These are phyloP conservation scores for Serilophus lunatus DNA, from an alignment of 2,113 vertebrate species.

Conservation along the genomic window DNA sequence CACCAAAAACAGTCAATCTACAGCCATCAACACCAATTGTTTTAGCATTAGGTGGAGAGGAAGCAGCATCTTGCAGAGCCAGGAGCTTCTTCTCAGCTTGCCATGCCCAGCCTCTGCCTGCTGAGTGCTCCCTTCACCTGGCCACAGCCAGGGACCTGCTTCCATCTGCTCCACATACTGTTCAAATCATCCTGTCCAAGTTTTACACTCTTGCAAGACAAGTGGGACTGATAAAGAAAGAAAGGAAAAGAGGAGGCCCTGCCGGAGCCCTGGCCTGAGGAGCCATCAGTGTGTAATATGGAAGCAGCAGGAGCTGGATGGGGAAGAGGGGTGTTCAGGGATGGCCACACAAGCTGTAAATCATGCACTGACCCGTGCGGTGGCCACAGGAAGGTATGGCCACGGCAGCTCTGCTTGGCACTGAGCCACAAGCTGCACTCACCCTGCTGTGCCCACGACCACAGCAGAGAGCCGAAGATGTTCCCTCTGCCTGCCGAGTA, in stretches of 20 bases:
- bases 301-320: rapidly evolving
- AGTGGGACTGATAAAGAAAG: not conserved
- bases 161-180: constrained; percentile 30
- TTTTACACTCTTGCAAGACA: not conserved
- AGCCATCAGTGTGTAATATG: rapidly evolving
- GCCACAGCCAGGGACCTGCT: constrained; percentile 42
- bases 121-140: constrained; percentile 61
- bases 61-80: constrained; percentile 19
- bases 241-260: not conserved
- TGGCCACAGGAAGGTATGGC: rapidly evolving
- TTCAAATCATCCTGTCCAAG: constrained; percentile 17
- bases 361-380: rapidly evolving
- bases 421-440: rapidly evolving
- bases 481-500: not conserved
- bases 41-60: constrained; percentile 28
- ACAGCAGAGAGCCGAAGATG: rapidly evolving
- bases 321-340: not conserved
- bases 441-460: rapidly evolving
- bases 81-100: not conserved
- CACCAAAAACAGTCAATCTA: constrained; percentile 48
- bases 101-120: constrained; percentile 43
- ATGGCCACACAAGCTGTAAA: not conserved
- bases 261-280: not conserved
- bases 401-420: not conserved
- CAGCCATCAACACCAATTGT: constrained; percentile 52